Base-by-base conservation (phyloP, 2,888 invertebrate species). In the Aelia acuminata region DNA sequence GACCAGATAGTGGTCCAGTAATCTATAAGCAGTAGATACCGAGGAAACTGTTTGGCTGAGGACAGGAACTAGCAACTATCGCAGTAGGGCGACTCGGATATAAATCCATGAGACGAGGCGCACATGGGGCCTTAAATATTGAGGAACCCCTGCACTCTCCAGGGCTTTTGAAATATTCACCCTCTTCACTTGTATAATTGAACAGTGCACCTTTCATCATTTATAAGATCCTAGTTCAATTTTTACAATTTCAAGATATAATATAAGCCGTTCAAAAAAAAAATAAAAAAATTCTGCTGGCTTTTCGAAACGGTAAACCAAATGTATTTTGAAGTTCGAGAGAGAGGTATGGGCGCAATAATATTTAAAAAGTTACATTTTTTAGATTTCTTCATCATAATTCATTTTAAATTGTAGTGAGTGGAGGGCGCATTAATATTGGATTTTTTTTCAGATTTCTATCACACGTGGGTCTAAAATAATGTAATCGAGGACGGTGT, bases 61-160 rank as follows among this genome's bases (percentile, higher is more conserved):
- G 63, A 35, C 63, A 70, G 31, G 35, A 15, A 70, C 31, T 70
- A 70, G 35, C 63, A 35, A 35, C 63, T 35, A 70, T 70, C 63
- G 31, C 63, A 31, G 63, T 35, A 35, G 63, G 31, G 18, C 18
- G 5, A 35, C 31, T 35, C 18, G 1, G 35, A 35, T 63, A 70
- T 70, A 70, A 70, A 70, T 70, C 63, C 63, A 31, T 15, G 20
- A 35, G 63, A 70, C 63, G 7, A 26, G 31, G 63, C 63, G 7
- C 63, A 70, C 63, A 70, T 70, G 63, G 63, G 63, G 5, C 63
- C 20, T 35, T 70, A 70, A 70, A 70, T 70, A 70, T 70, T 70
- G 63, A 70, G 31, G 31, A 70, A 70, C 31, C 7, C 31, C 63
- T 70, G 13, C 63, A 8, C 63, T 70, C 35, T 7, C 18, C 1